phyloP scores from a whole-genome alignment of 1,140 invertebrate species.

The Pomphorhynchus laevis region DNA sequence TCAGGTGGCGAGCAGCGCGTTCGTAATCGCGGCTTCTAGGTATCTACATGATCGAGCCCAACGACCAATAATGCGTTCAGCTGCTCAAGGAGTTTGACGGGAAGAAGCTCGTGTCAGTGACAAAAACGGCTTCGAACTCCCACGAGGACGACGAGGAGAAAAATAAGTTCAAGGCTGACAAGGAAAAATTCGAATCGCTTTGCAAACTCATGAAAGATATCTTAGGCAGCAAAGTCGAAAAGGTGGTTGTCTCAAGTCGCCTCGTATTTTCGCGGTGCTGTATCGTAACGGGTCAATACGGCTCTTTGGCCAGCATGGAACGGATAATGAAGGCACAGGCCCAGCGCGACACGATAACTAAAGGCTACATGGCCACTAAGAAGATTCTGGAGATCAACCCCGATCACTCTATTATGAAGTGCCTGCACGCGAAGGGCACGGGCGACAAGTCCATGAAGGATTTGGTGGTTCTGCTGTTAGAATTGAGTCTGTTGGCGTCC shows the following conservation, averaged over 20 bases:
- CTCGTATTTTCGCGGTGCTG: constrained; percentile 81
- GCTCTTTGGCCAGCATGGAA: constrained; percentile 98
- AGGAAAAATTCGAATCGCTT: constrained; percentile 29
- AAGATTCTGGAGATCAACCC: constrained; percentile 42
- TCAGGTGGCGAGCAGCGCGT: constrained; percentile 70
- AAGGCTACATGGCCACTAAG: constrained; percentile 59
- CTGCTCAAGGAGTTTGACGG: constrained; percentile 89
- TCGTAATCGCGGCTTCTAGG: constrained; percentile 80
- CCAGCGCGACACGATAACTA: constrained; percentile 62
- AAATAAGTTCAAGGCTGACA: constrained; percentile 68
- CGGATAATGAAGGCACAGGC: constrained; percentile 96
- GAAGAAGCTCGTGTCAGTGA: constrained; percentile 67
- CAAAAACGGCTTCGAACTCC: constrained; percentile 75
- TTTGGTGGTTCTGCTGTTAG: constrained; percentile 18
- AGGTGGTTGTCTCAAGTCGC: constrained; percentile 55
- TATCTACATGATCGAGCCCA: constrained; percentile 95
- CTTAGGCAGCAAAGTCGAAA: constrained; percentile 80
- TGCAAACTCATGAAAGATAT: constrained; percentile 96
- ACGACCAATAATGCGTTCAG: constrained; percentile 91
- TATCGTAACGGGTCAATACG: constrained; percentile 91
- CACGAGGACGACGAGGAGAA: constrained; percentile 53
- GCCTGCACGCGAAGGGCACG: constrained; percentile 55
- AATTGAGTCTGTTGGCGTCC: constrained; percentile 19
- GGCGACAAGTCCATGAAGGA: constrained; percentile 59
- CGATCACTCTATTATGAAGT: constrained; percentile 66